Evolutionary conservation across 2,888 invertebrate species (phyloP).

Genomic region (Heliconius ismenius): DNA sequence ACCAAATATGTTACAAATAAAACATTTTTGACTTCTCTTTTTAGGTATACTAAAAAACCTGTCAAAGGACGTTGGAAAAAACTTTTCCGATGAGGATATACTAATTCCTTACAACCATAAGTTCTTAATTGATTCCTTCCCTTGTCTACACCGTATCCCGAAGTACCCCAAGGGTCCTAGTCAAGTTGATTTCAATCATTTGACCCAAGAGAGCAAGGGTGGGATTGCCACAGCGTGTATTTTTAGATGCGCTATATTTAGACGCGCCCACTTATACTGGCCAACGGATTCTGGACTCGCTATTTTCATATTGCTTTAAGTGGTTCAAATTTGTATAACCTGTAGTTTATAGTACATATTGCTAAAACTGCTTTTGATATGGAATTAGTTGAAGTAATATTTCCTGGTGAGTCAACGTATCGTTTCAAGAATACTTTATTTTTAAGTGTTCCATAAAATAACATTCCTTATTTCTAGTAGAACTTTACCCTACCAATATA

Average conservation of each 20-base stretch:
- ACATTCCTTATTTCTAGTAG: background rate
- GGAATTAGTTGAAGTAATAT: background rate
- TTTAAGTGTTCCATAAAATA: background rate
- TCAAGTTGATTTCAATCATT: conserved; percentile 29
- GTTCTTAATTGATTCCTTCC: conserved; percentile 37
- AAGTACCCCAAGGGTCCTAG: conserved; percentile 21
- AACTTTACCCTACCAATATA: no score
- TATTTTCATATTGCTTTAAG: conserved; percentile 49
- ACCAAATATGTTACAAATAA: background rate
- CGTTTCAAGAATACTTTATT: background rate
- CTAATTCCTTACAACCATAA: conserved; percentile 28
- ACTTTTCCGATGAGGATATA: conserved; percentile 1
- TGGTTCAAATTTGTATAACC: conserved; percentile 37
- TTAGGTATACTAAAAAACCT: background rate
- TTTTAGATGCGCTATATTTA: conserved; percentile 50
- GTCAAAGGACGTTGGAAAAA: background rate
- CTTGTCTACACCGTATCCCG: conserved; percentile 32
- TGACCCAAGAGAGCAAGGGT: conserved; percentile 32
- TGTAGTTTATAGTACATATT: conserved; percentile 19
- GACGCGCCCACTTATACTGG: conserved; percentile 48
- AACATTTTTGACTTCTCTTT: background rate
- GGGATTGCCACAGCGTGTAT: conserved; percentile 42
- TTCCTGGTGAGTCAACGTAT: background rate
- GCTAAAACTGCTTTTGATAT: conserved; percentile 20
- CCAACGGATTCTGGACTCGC: conserved; percentile 41